These are phyloP conservation scores for Drosophila kambysellisi DNA, from an alignment of 2,888 invertebrate species.

Conservation along the genomic window DNA sequence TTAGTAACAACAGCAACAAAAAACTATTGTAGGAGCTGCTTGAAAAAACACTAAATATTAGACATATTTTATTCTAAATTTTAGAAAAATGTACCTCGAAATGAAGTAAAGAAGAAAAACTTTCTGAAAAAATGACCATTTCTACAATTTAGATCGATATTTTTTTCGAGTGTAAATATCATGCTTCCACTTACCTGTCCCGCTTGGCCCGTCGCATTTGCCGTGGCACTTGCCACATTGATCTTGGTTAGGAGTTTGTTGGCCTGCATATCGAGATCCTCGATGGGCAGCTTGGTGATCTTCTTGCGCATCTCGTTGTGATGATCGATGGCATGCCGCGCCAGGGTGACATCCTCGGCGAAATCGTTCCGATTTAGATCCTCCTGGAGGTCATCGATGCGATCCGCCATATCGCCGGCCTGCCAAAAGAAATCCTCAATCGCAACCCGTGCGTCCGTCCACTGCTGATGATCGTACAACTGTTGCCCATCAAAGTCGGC, in stretches of 20 bases:
- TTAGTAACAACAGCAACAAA: too few species aligned
- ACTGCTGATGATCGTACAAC: constrained; percentile 97
- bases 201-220: constrained; percentile 49
- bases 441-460: constrained; percentile 97
- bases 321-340: constrained; percentile 95
- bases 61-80: too few species aligned
- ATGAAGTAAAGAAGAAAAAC: too few species aligned
- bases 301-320: constrained; percentile 97
- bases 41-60: too few species aligned
- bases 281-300: constrained; percentile 96
- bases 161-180: background rate
- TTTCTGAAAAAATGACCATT: too few species aligned
- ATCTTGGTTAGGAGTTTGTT: constrained; percentile 87
- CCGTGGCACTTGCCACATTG: constrained; percentile 64
- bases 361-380: constrained; percentile 97
- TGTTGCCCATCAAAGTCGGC: constrained; percentile 97
- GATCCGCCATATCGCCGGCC: constrained; percentile 95
- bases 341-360: constrained; percentile 96
- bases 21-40: too few species aligned
- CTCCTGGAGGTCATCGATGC: constrained; percentile 96
- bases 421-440: constrained; percentile 98
- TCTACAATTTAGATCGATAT: too few species aligned
- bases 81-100: too few species aligned
- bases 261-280: constrained; percentile 96
- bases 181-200: constrained; percentile 50